Base-by-base conservation (phyloP, 2,797 vertebrate genomes). In the Octomys mimax region DNA sequence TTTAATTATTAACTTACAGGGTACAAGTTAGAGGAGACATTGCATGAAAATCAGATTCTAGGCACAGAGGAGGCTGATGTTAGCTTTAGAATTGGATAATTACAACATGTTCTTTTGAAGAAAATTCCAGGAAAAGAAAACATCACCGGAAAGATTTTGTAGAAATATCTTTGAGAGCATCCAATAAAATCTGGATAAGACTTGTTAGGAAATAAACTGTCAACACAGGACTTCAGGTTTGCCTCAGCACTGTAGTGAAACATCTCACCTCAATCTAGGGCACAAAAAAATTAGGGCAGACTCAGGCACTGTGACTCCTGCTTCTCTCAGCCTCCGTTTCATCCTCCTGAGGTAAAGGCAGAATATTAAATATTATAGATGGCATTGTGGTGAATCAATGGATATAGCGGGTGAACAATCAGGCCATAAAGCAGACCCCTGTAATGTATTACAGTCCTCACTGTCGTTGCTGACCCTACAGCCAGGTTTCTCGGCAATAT, bases 1-100 rank as follows among this genome's bases (percentile, higher is more conserved):
- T 68, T 92, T 96, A 96, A 97, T 97, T 94, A 97, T 96, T 97
- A 97, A 97, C 96, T 95, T 16, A 62, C 18, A 19, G 21, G 71
- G n/a, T 68, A 59, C 22, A 52, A 91, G 75, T 97, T 95, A 95
- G 96, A 91, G 87, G 95, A 86, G 91, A 62, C n/a, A 73, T 75
- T 96, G 52, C 89, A 71, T 78, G 57, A 95, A 87, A 91, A 92
- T 95, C 75, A 68, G 82, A 95, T 89, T 71, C 64, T 62, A 70
- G 36, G 79, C 54, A 66, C 84, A 92, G 92, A 92, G 46, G 10
- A 92, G 66, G 31, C 33, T 66, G 52, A 86, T 85, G 52, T 97
- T 93, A 93, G 86, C 42, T 97, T 97, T 94, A 73, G 85, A 78
- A 73, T 31, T 94, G 61, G 9, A 62, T 84, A 90, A 91, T 92